phyloP scores from a whole-genome alignment of 2,113 vertebrate species.

The Rhodinocichla rosea region DNA sequence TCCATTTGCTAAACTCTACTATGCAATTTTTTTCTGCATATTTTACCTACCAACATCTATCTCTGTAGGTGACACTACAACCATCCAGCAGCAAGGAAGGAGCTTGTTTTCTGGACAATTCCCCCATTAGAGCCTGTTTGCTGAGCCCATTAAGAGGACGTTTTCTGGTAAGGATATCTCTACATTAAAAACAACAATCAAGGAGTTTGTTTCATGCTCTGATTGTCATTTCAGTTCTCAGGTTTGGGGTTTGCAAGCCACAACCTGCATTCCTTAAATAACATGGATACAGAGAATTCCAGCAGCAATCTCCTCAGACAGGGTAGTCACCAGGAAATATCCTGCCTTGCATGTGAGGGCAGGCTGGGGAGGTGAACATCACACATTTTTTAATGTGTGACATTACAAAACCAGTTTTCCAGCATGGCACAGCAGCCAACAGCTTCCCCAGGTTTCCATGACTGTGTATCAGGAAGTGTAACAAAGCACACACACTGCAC shows the following conservation, averaged over 20 bases:
- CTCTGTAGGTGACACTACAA: not conserved
- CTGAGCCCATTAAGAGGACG: not conserved
- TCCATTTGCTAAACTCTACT: not conserved
- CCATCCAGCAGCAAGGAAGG: not conserved
- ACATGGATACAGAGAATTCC: not conserved
- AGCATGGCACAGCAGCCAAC: not conserved
- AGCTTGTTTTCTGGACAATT: not conserved
- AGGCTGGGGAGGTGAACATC: not conserved
- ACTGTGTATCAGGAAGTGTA: not conserved
- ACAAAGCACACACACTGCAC: accelerated
- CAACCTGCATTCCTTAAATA: not conserved
- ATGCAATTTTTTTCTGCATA: not conserved
- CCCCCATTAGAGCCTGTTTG: not conserved
- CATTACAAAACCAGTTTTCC: not conserved
- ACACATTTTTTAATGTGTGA: not conserved
- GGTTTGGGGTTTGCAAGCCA: not conserved
- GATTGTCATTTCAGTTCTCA: not conserved
- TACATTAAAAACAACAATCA: not conserved
- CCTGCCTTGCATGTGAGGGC: not conserved
- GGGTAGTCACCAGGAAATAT: not conserved
- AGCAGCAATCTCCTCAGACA: not conserved
- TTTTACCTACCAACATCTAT: not conserved
- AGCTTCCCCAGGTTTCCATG: not conserved
- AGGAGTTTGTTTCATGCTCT: not conserved
- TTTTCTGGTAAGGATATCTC: not conserved